A percentile compares a stretch with the other conserved stretches of the same genome.
Conservation (phyloP, 2,888 invertebrate genomes). For the Eumacrocentrus americanus region DNA sequence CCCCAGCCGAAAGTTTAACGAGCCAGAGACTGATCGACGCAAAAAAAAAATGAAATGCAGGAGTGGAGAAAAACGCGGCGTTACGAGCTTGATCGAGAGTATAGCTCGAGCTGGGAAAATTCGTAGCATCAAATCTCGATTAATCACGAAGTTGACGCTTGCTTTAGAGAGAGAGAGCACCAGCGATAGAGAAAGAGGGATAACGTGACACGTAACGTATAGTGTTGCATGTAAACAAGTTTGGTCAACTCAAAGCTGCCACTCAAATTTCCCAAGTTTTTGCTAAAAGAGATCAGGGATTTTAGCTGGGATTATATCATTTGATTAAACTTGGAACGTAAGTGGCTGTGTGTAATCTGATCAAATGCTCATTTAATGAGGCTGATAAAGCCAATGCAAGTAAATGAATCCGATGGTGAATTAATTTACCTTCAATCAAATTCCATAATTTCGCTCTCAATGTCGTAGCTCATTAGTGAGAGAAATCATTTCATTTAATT, state of each 20-base stretch:
- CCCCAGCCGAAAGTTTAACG: slow-evolving; percentile 31
- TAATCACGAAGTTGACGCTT: slow-evolving; percentile 19
- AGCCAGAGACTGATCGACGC: slow-evolving; percentile 26
- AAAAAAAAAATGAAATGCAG: slow-evolving; percentile 9
- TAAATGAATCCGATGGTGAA: not conserved
- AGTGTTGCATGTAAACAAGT: slow-evolving; percentile 17
- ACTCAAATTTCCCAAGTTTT: not conserved
- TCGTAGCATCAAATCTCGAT: slow-evolving; percentile 21
- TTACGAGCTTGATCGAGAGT: slow-evolving; percentile 1
- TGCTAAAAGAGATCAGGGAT: not conserved
- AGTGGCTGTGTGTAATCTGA: not conserved
- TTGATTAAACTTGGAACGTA: not conserved
- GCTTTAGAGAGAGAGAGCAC: too few species aligned
- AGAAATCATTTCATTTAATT: not conserved
- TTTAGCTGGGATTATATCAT: not conserved
- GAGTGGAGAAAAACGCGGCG: slow-evolving; percentile 2
- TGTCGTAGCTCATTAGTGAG: not conserved
- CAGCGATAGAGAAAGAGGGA: slow-evolving; percentile 4
- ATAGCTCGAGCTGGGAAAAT: slow-evolving; percentile 9
- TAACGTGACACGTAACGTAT: slow-evolving; percentile 5
- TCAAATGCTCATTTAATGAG: not conserved
- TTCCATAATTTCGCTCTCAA: not conserved
- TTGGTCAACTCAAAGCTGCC: slow-evolving; percentile 15
- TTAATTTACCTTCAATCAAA: not conserved
- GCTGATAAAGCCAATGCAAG: not conserved